A percentile compares a stretch with the other conserved stretches of the same genome.
Evolutionary conservation across 2,888 invertebrate genomes (phyloP).

Genomic region (Pollenia amentaria): DNA sequence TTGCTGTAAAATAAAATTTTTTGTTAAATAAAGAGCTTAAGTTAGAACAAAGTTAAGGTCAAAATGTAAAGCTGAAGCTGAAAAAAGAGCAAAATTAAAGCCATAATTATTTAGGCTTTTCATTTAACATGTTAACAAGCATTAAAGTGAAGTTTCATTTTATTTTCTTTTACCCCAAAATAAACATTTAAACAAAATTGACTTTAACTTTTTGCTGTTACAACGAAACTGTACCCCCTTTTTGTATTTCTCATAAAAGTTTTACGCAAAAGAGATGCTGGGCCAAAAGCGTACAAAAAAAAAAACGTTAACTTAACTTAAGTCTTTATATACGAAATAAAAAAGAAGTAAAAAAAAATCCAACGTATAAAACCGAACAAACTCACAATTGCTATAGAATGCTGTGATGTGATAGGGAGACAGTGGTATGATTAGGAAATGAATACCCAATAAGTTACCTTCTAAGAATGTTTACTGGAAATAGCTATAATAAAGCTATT

Average conservation of each 20-base stretch:
- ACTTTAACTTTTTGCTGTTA: conserved; percentile 78
- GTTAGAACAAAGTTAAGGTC: conserved; percentile 33
- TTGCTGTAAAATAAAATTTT: conserved; percentile 44
- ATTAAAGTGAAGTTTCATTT: conserved; percentile 12
- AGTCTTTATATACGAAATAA: conserved; percentile 42
- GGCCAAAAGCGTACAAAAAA: conserved; percentile 58
- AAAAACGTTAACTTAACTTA: conserved; percentile 52
- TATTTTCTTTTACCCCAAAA: not conserved
- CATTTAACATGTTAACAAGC: not conserved
- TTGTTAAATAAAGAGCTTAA: not conserved
- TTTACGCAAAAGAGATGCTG: conserved; percentile 74
- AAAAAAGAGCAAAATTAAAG: not conserved
- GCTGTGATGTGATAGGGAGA: not conserved
- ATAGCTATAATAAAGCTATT: too few relatives aligned
- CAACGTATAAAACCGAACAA: conserved; percentile 57
- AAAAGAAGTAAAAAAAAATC: conserved; percentile 3
- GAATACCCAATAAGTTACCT: not conserved
- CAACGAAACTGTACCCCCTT: conserved; percentile 82
- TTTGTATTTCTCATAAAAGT: conserved; percentile 57
- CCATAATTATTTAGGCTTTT: not conserved
- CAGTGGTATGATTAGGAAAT: conserved; percentile 14
- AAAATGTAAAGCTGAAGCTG: not conserved
- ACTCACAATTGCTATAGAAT: conserved; percentile 61
- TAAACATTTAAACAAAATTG: conserved; percentile 41
- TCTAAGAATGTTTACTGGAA: too few relatives aligned